phyloP scores from a whole-genome alignment of 2,113 vertebrate genomes.

The Clarias batrachus region DNA sequence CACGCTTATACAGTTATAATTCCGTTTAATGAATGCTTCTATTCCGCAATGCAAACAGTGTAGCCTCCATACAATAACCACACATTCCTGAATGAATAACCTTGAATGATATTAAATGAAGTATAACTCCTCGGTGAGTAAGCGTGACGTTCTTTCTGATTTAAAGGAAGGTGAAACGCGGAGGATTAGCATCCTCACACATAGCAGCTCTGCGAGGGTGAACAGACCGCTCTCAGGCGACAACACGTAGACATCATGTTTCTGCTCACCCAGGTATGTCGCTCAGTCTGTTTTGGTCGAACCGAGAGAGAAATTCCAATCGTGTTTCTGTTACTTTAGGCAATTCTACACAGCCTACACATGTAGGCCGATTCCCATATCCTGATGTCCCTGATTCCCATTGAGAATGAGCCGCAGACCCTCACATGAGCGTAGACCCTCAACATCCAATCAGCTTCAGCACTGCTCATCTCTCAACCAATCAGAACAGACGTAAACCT shows the following conservation, averaged over 20 bases:
- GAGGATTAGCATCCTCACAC: conserved; percentile 16
- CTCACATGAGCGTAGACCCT: neutral
- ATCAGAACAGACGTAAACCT: conserved; percentile 12
- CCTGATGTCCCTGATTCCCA: conserved; percentile 33
- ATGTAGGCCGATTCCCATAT: conserved; percentile 32
- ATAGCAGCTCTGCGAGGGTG: neutral
- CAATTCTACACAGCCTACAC: neutral
- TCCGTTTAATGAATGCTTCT: neutral
- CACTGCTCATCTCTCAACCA: conserved; percentile 16
- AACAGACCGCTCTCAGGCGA: neutral
- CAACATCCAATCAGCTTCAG: conserved; percentile 41
- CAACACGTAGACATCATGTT: neutral
- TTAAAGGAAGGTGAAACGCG: neutral
- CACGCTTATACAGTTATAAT: neutral
- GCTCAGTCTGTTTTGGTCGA: neutral
- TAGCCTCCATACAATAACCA: neutral
- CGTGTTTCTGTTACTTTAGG: neutral
- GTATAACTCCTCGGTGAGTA: neutral
- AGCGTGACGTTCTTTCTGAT: neutral
- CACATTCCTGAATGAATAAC: neutral
- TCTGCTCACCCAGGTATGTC: neutral
- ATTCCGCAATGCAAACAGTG: conserved; percentile 15
- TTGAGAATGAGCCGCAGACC: neutral
- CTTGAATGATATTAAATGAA: neutral
- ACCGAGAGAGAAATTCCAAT: neutral